Percentiles rank a stretch among this genome's conserved stretches.
These are phyloP conservation scores for Scomberomorus guttatus DNA, from an alignment of 2,797 vertebrate genomes.

Conservation along the genomic window DNA sequence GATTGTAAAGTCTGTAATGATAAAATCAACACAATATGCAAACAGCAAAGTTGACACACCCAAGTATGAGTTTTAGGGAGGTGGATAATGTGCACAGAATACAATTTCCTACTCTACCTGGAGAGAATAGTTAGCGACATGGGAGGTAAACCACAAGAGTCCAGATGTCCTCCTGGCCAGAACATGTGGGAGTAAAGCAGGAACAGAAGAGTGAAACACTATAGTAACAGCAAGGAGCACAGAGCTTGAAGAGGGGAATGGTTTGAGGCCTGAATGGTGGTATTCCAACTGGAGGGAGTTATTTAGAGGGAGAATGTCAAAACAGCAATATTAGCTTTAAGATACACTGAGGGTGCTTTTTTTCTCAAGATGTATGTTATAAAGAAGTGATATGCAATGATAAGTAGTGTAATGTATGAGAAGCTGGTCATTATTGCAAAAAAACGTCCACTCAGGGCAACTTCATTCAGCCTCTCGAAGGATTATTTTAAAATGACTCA, in stretches of 20 bases:
- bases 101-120: constrained; percentile 23
- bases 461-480: neutral
- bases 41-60: constrained; percentile 1
- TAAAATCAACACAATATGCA: constrained; percentile 33
- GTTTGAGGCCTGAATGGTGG: neutral
- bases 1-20: constrained; percentile 23
- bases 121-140: constrained; percentile 25
- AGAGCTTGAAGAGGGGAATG: constrained; percentile 12
- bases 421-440: neutral
- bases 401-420: neutral
- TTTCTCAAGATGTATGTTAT: too few species aligned
- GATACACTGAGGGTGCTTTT: too few species aligned
- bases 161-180: constrained; percentile 27
- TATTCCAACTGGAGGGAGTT: constrained; percentile 6
- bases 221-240: neutral
- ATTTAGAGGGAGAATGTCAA: constrained; percentile 23
- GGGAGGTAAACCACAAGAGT: constrained; percentile 52
- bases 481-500: neutral
- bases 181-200: neutral
- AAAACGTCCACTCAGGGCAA: neutral
- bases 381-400: too few species aligned
- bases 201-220: neutral
- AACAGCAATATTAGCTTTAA: too few species aligned
- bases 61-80: constrained; percentile 7
- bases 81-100: constrained; percentile 2